phyloP scores from a whole-genome alignment of 1,140 invertebrate species.

The Lerema accius region DNA sequence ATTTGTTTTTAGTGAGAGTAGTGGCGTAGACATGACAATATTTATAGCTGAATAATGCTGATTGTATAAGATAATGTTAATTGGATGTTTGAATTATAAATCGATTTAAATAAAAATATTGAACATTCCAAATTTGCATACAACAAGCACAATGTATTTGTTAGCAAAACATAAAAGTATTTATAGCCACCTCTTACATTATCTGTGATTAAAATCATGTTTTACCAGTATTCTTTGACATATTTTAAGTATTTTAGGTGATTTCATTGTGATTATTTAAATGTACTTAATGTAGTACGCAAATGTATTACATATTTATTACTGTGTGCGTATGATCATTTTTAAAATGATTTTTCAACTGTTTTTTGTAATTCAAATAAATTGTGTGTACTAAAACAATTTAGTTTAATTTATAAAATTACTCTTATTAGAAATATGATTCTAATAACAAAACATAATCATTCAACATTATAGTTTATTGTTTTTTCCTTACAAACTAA shows the following conservation, averaged over 20 bases:
- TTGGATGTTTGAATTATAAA: not conserved
- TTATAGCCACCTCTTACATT: conserved; percentile 4
- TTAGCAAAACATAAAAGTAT: not conserved
- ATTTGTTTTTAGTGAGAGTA: no score
- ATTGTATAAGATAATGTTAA: not conserved
- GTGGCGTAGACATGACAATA: not conserved
- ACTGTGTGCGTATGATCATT: conserved; percentile 31
- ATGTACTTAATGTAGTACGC: conserved; percentile 33
- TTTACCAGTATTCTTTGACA: conserved; percentile 40
- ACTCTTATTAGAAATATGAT: no score
- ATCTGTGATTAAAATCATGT: conserved; percentile 42
- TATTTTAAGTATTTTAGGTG: conserved; percentile 16
- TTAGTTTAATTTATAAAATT: conserved; percentile 34
- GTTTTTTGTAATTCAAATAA: conserved; percentile 34
- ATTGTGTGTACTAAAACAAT: conserved; percentile 29
- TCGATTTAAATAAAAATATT: not conserved
- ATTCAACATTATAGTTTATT: no score
- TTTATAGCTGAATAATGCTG: not conserved
- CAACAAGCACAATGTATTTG: not conserved
- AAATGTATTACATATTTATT: conserved; percentile 1
- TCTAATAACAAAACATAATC: no score
- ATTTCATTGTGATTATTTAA: conserved; percentile 30
- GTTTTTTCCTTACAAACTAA: no score
- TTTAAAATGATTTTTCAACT: conserved; percentile 23
- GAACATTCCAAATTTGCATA: conserved; percentile 31